Evolutionary conservation across 1,140 invertebrate genomes (phyloP).

Genomic region (Linepithema humile): DNA sequence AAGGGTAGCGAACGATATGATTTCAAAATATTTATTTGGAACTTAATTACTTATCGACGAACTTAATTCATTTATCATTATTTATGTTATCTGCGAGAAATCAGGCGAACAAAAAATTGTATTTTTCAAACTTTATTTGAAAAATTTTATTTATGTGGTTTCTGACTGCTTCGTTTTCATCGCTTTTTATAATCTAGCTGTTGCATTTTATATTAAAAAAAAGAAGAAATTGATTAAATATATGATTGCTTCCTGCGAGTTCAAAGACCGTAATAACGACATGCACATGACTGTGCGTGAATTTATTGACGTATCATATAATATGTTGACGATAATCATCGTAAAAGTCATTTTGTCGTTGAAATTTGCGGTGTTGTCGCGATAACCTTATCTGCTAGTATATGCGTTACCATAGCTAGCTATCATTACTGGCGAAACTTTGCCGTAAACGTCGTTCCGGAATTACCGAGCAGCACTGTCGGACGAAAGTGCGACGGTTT

Average conservation of each 20-base stretch:
- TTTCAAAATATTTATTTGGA: conserved; percentile 24
- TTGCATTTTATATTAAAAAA: neutral
- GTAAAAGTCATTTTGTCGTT: conserved; percentile 53
- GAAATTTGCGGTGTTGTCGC: conserved; percentile 25
- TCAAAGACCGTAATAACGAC: neutral
- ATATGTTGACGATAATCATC: conserved; percentile 14
- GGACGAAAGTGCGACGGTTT: neutral
- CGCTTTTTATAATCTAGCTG: neutral
- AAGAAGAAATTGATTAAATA: no score
- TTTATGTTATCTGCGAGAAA: neutral
- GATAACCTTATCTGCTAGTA: conserved; percentile 62
- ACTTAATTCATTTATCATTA: neutral
- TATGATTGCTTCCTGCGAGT: neutral
- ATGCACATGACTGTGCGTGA: conserved; percentile 6
- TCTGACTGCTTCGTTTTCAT: neutral
- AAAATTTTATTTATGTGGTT: neutral
- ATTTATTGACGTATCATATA: neutral
- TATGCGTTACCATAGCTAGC: conserved; percentile 44
- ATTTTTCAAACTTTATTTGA: neutral
- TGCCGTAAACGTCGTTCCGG: conserved; percentile 29
- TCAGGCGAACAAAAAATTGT: neutral
- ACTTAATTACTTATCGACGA: conserved; percentile 3
- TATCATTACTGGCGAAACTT: conserved; percentile 17
- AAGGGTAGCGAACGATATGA: neutral
- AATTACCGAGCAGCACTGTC: neutral